Conservation (phyloP, 2,113 vertebrate genomes). For the Limanda limanda region DNA sequence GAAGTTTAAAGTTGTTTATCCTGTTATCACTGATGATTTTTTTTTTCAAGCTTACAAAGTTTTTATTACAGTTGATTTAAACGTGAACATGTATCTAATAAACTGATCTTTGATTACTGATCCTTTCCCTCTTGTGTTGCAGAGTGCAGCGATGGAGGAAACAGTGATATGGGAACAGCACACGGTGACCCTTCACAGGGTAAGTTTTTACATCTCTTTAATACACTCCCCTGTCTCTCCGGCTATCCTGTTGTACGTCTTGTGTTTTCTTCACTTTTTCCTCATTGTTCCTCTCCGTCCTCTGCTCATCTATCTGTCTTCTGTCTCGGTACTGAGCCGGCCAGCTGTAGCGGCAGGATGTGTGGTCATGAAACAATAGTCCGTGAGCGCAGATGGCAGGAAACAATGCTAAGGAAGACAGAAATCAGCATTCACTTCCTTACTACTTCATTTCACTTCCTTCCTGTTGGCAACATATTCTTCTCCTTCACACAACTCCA, state of each 20-base stretch:
- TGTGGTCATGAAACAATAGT: slow-evolving; percentile 86
- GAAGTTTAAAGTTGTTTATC: background rate
- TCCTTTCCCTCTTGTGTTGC: slow-evolving; percentile 51
- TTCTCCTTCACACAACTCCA: slow-evolving; percentile 54
- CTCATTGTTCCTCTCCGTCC: slow-evolving; percentile 40
- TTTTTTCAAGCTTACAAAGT: background rate
- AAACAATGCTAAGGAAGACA: slow-evolving; percentile 87
- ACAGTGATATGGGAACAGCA: slow-evolving; percentile 99
- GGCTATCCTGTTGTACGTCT: slow-evolving; percentile 22
- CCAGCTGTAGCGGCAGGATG: slow-evolving; percentile 88
- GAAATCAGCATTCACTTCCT: slow-evolving; percentile 79
- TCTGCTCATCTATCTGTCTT: slow-evolving; percentile 40
- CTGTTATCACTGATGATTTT: background rate
- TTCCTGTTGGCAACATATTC: slow-evolving; percentile 65
- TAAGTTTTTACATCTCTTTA: slow-evolving; percentile 80
- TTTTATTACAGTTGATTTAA: background rate
- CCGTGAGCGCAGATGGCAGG: slow-evolving; percentile 90
- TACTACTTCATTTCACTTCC: slow-evolving; percentile 74
- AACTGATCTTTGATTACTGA: slow-evolving; percentile 8
- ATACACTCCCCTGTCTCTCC: slow-evolving; percentile 29
- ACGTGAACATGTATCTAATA: background rate
- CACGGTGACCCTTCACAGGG: slow-evolving; percentile 99
- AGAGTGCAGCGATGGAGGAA: slow-evolving; percentile 99
- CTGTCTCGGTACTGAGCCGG: slow-evolving; percentile 33
- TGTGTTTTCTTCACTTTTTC: slow-evolving; percentile 36